phyloP scores from a whole-genome alignment of 2,888 invertebrate genomes.

The Steinernema scapterisci region DNA sequence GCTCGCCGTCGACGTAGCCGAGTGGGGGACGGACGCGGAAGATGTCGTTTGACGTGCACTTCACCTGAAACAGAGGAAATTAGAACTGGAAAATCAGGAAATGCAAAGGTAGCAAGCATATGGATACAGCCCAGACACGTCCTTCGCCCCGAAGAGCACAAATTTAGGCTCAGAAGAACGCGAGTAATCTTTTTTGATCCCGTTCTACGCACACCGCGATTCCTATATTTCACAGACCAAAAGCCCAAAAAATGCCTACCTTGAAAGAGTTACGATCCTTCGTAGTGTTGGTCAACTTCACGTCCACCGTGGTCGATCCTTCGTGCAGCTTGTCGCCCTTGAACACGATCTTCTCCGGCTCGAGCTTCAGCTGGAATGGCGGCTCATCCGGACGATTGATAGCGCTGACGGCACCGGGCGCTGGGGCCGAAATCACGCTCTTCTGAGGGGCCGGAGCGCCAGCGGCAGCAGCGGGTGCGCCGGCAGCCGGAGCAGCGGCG shows the following conservation, averaged over 20 bases:
- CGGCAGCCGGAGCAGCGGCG: not conserved
- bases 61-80: slow-evolving; percentile 48
- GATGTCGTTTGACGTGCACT: slow-evolving; percentile 56
- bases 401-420: not conserved
- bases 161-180: too few species aligned
- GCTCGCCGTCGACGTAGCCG: slow-evolving; percentile 40
- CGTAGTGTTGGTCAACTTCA: slow-evolving; percentile 50
- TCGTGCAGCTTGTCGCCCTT: slow-evolving; percentile 34
- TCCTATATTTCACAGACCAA: too few species aligned
- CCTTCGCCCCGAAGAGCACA: too few species aligned
- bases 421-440: not conserved
- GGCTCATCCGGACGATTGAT: slow-evolving; percentile 40
- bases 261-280: slow-evolving; percentile 51
- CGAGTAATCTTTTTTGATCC: too few species aligned
- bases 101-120: too few species aligned
- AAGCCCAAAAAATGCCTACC: slow-evolving; percentile 37
- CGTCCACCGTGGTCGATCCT: slow-evolving; percentile 10
- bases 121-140: too few species aligned
- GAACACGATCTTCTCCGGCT: slow-evolving; percentile 39
- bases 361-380: slow-evolving; percentile 41
- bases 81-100: too few species aligned
- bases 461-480: not conserved
- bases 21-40: slow-evolving; percentile 58
- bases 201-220: too few species aligned
- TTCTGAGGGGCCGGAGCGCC: not conserved